Evolutionary conservation across 2,888 invertebrate genomes (phyloP), one percentile per base, ranked within the genome.

Genomic region (Yponomeuta evonymella): DNA sequence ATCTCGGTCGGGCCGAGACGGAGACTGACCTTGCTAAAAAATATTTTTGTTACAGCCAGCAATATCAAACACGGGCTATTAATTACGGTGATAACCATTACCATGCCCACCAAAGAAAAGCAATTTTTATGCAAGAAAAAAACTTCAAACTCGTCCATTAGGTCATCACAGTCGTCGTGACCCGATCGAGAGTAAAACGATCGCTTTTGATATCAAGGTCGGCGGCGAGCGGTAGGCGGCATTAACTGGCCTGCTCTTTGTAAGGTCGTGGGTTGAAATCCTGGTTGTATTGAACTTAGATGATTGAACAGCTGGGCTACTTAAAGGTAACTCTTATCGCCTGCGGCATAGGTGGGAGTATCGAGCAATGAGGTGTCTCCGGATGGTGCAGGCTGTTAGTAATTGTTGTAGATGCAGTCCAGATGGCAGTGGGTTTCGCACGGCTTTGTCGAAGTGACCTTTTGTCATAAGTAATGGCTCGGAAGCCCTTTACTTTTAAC

Each of bases 201-300:
- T 58, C 51, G 51, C 51, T 58, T 58, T 58, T 58, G 51, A 12
- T 15, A 58, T 58, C 51, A 58, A 58, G 51, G 51, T 58, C 51
- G 51, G 51, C 51, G 51, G 51, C 51, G 51, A 58, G 51, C 51
- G 51, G 51, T 58, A 15, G 51, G 51, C 15, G 51, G 51, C 15
- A 58, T 58, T 58, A 43, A 58, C 51, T 58, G 15, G 51, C 15
- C 15, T 15, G 51, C 15, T 12, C 51, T 58, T 58, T 43, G 15
- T 58, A 58, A 58, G 51, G 51, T 58, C 51, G 51, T 58, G 51
- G 51, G 51, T 58, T 58, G 51, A 58, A 43, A 58, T 58, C 51
- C 51, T 58, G 51, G 51, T 58, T 15, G 2, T 58, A 15, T 58
- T 58, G 15, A 58, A 15, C 51, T 12, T 58, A 15, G 51, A 58